phyloP scores from a whole-genome alignment of 2,888 invertebrate species.

The Bombylius major region DNA sequence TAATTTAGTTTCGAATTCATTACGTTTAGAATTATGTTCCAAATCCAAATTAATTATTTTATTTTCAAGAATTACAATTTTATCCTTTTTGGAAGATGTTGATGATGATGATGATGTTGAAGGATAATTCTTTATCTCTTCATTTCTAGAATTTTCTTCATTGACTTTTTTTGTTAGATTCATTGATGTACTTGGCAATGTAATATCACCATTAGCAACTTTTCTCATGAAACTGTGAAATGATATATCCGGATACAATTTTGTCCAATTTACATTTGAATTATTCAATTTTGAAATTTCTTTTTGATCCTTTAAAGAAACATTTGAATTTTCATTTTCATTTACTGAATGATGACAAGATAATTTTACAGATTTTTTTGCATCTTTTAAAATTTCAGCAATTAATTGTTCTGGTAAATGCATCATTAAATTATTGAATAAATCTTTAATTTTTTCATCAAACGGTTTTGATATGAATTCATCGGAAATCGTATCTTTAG shows the following conservation, averaged over 20 bases:
- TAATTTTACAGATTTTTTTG: background rate
- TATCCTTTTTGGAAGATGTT: too few species aligned
- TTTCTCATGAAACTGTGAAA: background rate
- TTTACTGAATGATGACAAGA: background rate
- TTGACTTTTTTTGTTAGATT: too few species aligned
- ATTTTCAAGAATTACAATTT: too few species aligned
- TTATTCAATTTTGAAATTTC: background rate
- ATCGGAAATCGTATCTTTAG: background rate
- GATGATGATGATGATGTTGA: too few species aligned
- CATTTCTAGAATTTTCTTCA: too few species aligned
- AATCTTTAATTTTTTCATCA: conserved; percentile 47
- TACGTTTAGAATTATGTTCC: too few species aligned
- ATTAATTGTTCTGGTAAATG: background rate
- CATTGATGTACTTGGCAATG: background rate
- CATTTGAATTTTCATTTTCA: background rate
- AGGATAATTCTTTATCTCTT: too few species aligned
- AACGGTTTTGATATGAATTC: background rate
- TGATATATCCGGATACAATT: background rate
- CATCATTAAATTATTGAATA: background rate
- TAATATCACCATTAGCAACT: background rate
- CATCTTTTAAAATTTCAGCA: background rate
- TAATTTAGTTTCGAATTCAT: too few species aligned
- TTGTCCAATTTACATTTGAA: background rate
- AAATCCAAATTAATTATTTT: too few species aligned
- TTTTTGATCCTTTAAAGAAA: too few species aligned